Percentiles rank a stretch among this genome's conserved stretches.
Evolutionary conservation across 2,888 invertebrate species (phyloP).

Genomic region (Latrodectus hesperus): DNA sequence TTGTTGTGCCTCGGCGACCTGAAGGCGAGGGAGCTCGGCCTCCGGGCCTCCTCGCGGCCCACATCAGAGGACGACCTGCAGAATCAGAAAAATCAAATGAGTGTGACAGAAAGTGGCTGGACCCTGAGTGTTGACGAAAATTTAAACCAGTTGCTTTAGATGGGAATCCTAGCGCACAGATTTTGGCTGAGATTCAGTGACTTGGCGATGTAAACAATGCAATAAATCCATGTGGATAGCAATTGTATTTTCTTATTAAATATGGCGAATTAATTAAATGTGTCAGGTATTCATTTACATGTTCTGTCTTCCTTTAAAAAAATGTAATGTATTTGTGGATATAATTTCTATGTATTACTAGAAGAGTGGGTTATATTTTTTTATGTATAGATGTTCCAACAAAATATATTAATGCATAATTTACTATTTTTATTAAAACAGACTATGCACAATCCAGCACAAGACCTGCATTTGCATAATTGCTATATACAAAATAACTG

Average conservation of each 20-base stretch:
- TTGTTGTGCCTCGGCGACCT: constrained; percentile 35
- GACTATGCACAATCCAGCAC: too few relatives aligned
- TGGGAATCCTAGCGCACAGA: too few relatives aligned
- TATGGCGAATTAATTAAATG: not conserved
- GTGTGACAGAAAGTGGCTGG: constrained; percentile 43
- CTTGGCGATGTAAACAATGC: too few relatives aligned
- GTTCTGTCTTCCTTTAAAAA: not conserved
- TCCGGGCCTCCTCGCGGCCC: constrained; percentile 21
- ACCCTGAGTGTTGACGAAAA: constrained; percentile 25
- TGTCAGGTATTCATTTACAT: not conserved
- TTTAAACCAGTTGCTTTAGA: not conserved
- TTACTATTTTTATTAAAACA: too few relatives aligned
- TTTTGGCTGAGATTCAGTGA: not conserved
- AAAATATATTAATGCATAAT: too few relatives aligned
- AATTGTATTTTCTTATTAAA: too few relatives aligned
- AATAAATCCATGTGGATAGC: too few relatives aligned
- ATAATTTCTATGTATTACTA: too few relatives aligned
- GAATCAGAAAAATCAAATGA: constrained; percentile 21
- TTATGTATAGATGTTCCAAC: too few relatives aligned
- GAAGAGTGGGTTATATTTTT: too few relatives aligned
- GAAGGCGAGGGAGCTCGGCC: constrained; percentile 47
- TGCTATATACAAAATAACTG: not conserved
- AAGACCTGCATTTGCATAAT: not conserved
- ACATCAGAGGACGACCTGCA: constrained; percentile 49
- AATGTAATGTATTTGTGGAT: too few relatives aligned